Percentiles rank a stretch among this genome's conserved stretches.
Evolutionary conservation across 2,113 vertebrate genomes (phyloP).

Genomic region (Calonectris borealis): DNA sequence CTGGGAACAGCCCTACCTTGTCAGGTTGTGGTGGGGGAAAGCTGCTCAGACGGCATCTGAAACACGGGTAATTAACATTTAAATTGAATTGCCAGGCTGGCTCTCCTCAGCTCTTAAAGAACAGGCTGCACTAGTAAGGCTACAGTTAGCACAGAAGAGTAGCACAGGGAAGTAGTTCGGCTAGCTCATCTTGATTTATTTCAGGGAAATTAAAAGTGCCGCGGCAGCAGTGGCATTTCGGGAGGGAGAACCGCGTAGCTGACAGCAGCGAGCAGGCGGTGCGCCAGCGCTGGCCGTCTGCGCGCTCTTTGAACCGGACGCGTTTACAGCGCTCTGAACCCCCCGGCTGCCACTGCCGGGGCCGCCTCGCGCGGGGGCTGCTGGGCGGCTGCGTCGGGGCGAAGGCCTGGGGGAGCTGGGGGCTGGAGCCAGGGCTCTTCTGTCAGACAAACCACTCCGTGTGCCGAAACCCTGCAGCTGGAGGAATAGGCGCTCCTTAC

Average conservation of each 20-base stretch:
- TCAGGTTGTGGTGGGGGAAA: not conserved
- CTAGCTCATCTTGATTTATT: slow-evolving; percentile 20
- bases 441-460: slow-evolving; percentile 84
- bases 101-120: not conserved
- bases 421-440: not conserved
- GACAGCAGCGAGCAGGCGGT: accelerated
- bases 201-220: accelerated
- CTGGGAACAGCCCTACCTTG: not conserved
- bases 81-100: accelerated
- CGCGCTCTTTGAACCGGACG: accelerated
- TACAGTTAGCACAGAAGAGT: not conserved
- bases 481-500: not conserved
- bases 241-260: not conserved
- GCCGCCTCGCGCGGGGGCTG: not conserved
- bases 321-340: accelerated
- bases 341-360: accelerated
- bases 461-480: slow-evolving; percentile 85
- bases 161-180: not conserved
- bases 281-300: accelerated
- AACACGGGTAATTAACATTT: not conserved
- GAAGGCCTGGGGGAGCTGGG: not conserved
- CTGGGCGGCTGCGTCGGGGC: not conserved
- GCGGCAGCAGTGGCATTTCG: accelerated
- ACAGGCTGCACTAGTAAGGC: not conserved
- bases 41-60: not conserved